These are phyloP conservation scores for Alca torda DNA, from an alignment of 2,797 vertebrate genomes.

Conservation along the genomic window DNA sequence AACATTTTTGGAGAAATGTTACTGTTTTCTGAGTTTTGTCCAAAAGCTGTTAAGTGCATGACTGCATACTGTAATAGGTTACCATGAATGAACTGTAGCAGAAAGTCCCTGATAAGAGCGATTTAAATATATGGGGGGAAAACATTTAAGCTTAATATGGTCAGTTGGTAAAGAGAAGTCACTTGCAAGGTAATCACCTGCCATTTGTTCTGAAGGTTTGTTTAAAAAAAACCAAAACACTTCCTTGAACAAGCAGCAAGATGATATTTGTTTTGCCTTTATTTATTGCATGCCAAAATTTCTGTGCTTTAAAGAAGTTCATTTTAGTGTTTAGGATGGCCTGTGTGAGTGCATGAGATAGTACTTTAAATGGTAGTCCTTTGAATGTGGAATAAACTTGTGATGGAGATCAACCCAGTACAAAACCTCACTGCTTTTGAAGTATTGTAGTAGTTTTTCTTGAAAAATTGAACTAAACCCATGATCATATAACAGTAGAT, in stretches of 20 bases:
- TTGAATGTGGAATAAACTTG: background rate
- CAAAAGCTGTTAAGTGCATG: background rate
- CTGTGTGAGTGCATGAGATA: background rate
- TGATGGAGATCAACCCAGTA: background rate
- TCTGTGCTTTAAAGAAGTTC: background rate
- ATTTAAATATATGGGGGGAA: background rate
- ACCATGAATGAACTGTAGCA: background rate
- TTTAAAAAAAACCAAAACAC: background rate
- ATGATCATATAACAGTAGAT: background rate
- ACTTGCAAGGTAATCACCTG: background rate
- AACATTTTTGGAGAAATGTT: background rate
- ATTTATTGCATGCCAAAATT: background rate
- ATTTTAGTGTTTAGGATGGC: background rate
- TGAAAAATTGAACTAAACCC: background rate
- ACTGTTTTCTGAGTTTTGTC: background rate
- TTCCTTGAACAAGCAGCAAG: background rate
- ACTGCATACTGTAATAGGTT: background rate
- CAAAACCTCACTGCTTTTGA: background rate
- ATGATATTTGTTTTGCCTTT: background rate
- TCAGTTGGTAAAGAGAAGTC: background rate
- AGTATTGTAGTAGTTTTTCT: background rate
- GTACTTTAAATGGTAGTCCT: background rate
- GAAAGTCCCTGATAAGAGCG: background rate
- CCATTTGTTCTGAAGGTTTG: background rate
- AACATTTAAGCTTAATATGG: background rate